Percentiles rank a stretch among this genome's conserved stretches.
These are phyloP conservation scores for Agonopterix subpropinquella DNA, from an alignment of 2,888 invertebrate species.

Conservation along the genomic window DNA sequence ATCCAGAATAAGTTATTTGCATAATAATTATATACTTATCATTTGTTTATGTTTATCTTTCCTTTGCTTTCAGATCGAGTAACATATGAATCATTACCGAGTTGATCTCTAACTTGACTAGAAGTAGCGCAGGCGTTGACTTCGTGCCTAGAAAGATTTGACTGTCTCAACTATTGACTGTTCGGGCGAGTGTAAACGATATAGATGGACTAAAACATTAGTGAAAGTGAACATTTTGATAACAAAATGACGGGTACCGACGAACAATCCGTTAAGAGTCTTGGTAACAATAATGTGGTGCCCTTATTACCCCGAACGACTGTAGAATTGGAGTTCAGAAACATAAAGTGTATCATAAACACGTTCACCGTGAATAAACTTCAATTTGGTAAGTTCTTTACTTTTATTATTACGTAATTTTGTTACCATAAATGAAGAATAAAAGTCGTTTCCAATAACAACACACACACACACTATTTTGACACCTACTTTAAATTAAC, in stretches of 20 bases:
- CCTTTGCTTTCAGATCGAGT: constrained; percentile 24
- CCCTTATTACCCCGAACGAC: constrained; percentile 72
- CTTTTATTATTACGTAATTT: too few relatives aligned
- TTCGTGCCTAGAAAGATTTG: background rate
- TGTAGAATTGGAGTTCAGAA: constrained; percentile 80
- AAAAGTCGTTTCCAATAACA: too few relatives aligned
- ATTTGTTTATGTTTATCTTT: constrained; percentile 5
- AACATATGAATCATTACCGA: constrained; percentile 24
- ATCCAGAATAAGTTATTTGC: too few relatives aligned
- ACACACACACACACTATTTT: too few relatives aligned
- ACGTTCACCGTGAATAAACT: constrained; percentile 73
- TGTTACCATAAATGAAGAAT: too few relatives aligned
- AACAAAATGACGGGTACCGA: constrained; percentile 45
- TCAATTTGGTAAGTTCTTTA: constrained; percentile 73
- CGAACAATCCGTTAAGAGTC: constrained; percentile 31
- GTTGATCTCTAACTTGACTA: constrained; percentile 18
- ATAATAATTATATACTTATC: too few relatives aligned
- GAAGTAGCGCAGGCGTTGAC: constrained; percentile 13
- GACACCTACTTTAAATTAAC: too few relatives aligned
- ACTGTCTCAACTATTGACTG: background rate
- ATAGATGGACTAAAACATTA: background rate
- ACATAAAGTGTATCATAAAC: constrained; percentile 79
- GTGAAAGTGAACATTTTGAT: constrained; percentile 21
- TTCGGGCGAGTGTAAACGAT: background rate
- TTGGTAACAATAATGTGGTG: constrained; percentile 59